Conservation (phyloP, 2,113 vertebrate genomes). For the Cricetomys ansorgei region DNA sequence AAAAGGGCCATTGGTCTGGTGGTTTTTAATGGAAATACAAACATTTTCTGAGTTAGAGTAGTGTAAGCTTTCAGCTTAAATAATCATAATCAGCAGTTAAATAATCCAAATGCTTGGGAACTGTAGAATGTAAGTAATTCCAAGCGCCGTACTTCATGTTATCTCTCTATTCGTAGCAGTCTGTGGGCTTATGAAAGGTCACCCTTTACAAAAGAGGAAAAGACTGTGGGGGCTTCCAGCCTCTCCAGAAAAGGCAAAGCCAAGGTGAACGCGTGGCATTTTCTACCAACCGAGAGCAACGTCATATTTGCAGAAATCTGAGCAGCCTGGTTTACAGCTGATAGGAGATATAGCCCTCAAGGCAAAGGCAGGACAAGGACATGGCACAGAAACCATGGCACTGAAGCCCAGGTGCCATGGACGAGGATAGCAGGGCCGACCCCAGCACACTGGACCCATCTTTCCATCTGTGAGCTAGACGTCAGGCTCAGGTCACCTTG, state of each 20-base stretch:
- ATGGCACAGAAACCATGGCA: not conserved
- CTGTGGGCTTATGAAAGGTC: not conserved
- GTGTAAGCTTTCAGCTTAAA: conserved; percentile 81
- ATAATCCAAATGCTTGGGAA: conserved; percentile 79
- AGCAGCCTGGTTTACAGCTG: not conserved
- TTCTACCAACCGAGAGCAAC: conserved; percentile 30
- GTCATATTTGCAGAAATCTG: not conserved
- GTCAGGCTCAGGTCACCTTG: not conserved
- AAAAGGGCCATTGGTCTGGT: conserved; percentile 66
- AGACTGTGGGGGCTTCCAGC: not conserved
- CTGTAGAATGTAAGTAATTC: conserved; percentile 60
- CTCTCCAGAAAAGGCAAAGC: not conserved
- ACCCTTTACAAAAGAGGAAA: conserved; percentile 4
- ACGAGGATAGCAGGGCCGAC: not conserved
- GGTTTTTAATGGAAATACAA: conserved; percentile 81
- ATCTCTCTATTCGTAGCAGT: conserved; percentile 34
- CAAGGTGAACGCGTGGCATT: not conserved
- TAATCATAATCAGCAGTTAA: conserved; percentile 81
- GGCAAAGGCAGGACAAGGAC: not conserved
- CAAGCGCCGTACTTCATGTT: conserved; percentile 54
- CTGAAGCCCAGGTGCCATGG: not conserved
- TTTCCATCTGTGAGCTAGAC: not conserved
- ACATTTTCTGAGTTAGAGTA: conserved; percentile 79
- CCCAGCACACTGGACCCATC: not conserved
- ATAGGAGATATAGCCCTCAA: not conserved